Base-by-base conservation (phyloP, 2,797 vertebrate species). In the Dromococcyx pavoninus region DNA sequence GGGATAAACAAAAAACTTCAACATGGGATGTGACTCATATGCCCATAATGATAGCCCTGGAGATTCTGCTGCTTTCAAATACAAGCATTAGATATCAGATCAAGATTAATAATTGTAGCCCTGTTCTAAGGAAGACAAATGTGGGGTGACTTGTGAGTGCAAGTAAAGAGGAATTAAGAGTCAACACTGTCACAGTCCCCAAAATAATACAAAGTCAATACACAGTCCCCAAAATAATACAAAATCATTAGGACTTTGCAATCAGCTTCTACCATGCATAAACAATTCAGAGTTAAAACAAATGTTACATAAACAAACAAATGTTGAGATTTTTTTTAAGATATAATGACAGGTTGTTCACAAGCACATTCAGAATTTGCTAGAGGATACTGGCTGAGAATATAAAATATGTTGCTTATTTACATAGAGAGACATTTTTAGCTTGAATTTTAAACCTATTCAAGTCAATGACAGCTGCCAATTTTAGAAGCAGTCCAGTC, bases 301-400 rank as follows among this genome's bases (percentile, higher is more conserved):
- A 93, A 94, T 32, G 60, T 72, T 93, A 75, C 32, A 81, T 81
- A 96, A 96, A 95, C 94, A 96, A 96, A 92, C 93, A 88, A 96
- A 95, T 93, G 88, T 77, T 80, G 76, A 91, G 1, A 21, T 11
- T 32, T 10, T 23, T 53, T 57, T 91, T 91, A 56, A 76, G 70
- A 50, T 75, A 78, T 91, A 96, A 96, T 93, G 91, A 95, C 56
- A 67, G 85, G 94, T 93, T 97, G 46, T 56, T 95, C 91, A 57
- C 83, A 94, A 91, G 88, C 79, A 90, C 33, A 73, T 88, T 86
- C 94, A 91, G 79, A 58, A 24, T 94, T 81, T 51, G 76, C 88
- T 89, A 67, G 66, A 92, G 76, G 79, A 58, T 74, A 87, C 57
- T 86, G 61, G 23, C 56, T 74, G 67, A 86, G 79, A 90, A 91